Base-by-base conservation (phyloP, 2,797 vertebrate genomes). In the Hydrolagus colliei region DNA sequence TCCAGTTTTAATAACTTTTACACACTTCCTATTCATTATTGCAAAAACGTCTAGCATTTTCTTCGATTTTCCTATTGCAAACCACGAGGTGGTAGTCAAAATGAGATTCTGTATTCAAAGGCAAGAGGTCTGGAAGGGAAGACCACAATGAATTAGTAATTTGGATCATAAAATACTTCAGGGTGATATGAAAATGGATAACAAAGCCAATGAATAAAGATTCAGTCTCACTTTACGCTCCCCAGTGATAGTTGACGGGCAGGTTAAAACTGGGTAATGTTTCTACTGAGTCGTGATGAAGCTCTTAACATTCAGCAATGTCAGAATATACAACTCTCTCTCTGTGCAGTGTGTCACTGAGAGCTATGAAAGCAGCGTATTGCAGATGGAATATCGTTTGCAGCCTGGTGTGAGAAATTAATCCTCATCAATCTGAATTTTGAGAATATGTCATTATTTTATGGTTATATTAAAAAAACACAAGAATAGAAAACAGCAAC, bases 181-280 rank as follows among this genome's bases (percentile, higher is more conserved):
- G 79, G 65, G 79, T 41, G 79, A 84, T 84, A 84, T 84, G 27
- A 84, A 84, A 82, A 82, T 82, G 78, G 27, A 67, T 68, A 65
- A 82, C 78, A 82, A 84, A 68, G 79, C 27, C 79, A 84, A 71
- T 84, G 79, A 84, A 84, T 84, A 71, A 82, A 84, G 27, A 84
- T 84, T 71, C 79, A 84, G 20, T 84, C 79, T 68, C 16, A 71
- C 79, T 84, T 84, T 84, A 84, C 65, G 27, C 68, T 68, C 79
- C 79, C 79, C 41, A 84, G 27, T 71, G 65, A 20, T 27, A 84
- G 65, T 84, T 84, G 79, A 68, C 35, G 79, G 79, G 79, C 65
- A 84, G 79, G 79, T 84, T 84, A 84, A 84, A 67, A 32, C 79
- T 71, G 79, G 5, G 65, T 52, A 68, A 84, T 84, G 27, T 35